Conservation (phyloP, 2,888 invertebrate species). For the Vandiemenella viatica region DNA sequence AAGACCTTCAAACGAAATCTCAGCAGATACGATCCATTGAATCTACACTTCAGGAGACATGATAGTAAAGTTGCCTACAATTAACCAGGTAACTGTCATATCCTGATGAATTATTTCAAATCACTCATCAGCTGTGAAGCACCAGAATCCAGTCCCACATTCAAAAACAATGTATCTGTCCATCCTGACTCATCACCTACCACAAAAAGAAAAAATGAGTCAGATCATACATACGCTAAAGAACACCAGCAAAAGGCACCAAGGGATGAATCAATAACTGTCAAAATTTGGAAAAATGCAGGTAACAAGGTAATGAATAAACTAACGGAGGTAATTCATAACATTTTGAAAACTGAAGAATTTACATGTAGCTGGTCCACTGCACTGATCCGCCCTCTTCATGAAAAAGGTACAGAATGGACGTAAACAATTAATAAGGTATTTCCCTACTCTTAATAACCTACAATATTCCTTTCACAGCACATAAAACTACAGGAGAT, state of each 20-base stretch:
- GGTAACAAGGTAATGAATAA: not conserved
- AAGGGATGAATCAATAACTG: not conserved
- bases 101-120: too few species aligned
- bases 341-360: not conserved
- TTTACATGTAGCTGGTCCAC: not conserved
- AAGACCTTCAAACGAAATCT: too few species aligned
- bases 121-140: not conserved
- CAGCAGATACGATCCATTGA: too few species aligned
- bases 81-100: too few species aligned
- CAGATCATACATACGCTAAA: too few species aligned
- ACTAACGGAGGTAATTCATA: not conserved
- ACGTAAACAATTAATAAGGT: not conserved
- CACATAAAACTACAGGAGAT: not conserved
- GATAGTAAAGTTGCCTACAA: too few species aligned
- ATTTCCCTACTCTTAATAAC: not conserved
- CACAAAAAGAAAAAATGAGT: not conserved
- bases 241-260: not conserved
- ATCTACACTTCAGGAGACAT: too few species aligned
- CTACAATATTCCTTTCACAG: not conserved
- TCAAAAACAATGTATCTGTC: not conserved
- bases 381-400: not conserved
- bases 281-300: not conserved
- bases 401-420: not conserved
- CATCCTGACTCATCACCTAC: not conserved
- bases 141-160: not conserved